A percentile compares a stretch with the other conserved stretches of the same genome.
phyloP scores from a whole-genome alignment of 2,113 vertebrate genomes.

The Synodontis membranacea region DNA sequence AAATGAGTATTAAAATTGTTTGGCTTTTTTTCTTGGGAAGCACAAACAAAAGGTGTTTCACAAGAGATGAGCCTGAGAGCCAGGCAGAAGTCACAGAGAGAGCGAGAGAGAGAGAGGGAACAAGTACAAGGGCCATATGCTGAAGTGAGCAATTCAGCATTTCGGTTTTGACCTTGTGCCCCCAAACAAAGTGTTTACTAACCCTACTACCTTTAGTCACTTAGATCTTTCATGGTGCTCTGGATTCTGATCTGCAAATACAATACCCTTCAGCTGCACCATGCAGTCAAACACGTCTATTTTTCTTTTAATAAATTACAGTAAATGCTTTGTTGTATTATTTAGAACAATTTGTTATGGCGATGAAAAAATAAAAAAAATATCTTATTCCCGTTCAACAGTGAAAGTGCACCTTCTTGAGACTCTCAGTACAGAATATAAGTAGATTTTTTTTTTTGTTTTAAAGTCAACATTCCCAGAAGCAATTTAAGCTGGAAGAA shows the following conservation, averaged over 20 bases:
- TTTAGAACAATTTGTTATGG: conserved; percentile 67
- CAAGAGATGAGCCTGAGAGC: conserved; percentile 1
- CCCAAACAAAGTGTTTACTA: conserved; percentile 61
- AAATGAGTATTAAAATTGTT: not conserved
- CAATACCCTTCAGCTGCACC: conserved; percentile 48
- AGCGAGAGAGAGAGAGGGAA: not conserved
- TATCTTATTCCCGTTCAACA: conserved; percentile 63
- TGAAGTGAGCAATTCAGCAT: conserved; percentile 46
- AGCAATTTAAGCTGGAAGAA: not conserved
- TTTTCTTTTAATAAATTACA: conserved; percentile 58
- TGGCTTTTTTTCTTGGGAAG: not conserved
- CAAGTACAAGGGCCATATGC: conserved; percentile 16
- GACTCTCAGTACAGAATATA: not conserved
- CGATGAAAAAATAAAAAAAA: conserved; percentile 71
- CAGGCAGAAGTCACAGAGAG: not conserved
- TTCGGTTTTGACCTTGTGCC: conserved; percentile 63
- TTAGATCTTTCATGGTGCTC: conserved; percentile 58
- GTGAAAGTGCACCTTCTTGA: conserved; percentile 64
- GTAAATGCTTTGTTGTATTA: conserved; percentile 57
- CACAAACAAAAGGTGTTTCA: conserved; percentile 19
- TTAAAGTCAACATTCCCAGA: not conserved
- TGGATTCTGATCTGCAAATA: conserved; percentile 45
- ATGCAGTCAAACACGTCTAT: conserved; percentile 48
- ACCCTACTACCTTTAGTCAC: conserved; percentile 20
- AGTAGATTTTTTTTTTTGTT: not conserved